These are phyloP conservation scores for Oscheius sp. DNA, from an alignment of 2,888 invertebrate species.

Conservation along the genomic window DNA sequence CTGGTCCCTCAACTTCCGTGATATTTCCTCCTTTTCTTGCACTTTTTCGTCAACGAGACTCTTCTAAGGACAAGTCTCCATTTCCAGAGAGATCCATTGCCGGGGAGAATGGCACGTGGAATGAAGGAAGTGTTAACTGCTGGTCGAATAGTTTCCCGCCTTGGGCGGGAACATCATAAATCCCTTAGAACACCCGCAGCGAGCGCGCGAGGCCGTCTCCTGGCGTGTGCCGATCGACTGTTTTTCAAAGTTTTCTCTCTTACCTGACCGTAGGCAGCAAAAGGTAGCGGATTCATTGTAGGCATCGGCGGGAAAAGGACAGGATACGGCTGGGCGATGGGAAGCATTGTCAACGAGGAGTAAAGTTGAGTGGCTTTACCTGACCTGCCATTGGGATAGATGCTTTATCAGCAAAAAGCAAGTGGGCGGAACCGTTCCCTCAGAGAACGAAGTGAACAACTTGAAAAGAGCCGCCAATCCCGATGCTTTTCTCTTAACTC, in stretches of 20 bases:
- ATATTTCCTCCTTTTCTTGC: background rate
- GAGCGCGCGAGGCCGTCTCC: conserved; percentile 10
- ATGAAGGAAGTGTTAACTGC: background rate
- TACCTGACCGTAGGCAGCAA: background rate
- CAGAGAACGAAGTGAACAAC: too few relatives aligned
- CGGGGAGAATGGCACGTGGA: background rate
- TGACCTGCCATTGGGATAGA: too few relatives aligned
- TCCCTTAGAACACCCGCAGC: conserved; percentile 7
- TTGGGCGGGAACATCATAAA: conserved; percentile 17
- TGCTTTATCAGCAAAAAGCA: too few relatives aligned
- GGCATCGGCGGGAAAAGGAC: background rate
- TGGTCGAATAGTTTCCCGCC: background rate
- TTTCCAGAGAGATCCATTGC: background rate
- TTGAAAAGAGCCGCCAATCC: too few relatives aligned
- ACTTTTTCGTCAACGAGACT: background rate
- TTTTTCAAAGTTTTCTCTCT: background rate
- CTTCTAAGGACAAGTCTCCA: background rate
- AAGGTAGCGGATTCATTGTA: background rate
- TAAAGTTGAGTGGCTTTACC: too few relatives aligned
- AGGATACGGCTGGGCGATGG: too few relatives aligned
- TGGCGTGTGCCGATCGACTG: background rate
- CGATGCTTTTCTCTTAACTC: too few relatives aligned
- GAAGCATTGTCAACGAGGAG: too few relatives aligned
- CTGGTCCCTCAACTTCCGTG: background rate
- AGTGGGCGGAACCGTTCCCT: too few relatives aligned